Percentiles rank a stretch among this genome's conserved stretches.
Conservation (phyloP, 2,797 vertebrate species). For the Bovichtus variegatus region DNA sequence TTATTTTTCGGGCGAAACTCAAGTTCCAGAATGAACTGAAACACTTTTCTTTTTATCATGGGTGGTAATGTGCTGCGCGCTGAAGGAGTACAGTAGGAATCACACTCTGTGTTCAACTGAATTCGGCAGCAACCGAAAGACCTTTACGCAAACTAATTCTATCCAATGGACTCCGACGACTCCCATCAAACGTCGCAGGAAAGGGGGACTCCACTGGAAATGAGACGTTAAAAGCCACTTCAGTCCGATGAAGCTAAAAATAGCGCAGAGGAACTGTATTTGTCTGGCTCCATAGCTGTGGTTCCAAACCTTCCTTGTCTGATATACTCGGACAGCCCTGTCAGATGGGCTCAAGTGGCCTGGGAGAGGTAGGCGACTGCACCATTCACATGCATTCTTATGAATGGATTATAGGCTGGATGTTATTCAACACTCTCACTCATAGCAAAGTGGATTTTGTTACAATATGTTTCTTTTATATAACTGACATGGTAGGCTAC, state of each 20-base stretch:
- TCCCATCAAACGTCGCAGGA: neutral
- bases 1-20: conserved; percentile 24
- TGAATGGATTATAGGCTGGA: neutral
- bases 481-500: neutral
- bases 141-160: conserved; percentile 7
- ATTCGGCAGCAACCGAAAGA: too few species aligned
- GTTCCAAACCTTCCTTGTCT: neutral
- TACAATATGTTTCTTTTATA: neutral
- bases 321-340: too few species aligned
- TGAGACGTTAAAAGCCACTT: conserved; percentile 25
- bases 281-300: neutral
- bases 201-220: conserved; percentile 6
- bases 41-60: neutral
- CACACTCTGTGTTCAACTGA: too few species aligned
- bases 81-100: conserved; percentile 1
- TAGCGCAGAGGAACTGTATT: neutral
- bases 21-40: neutral
- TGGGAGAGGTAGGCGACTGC: neutral
- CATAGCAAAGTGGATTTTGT: neutral
- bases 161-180: neutral
- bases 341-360: neutral
- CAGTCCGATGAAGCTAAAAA: neutral
- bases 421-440: neutral
- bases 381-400: neutral
- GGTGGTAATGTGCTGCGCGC: neutral